These are phyloP conservation scores for Dolichopus griseipennis DNA, from an alignment of 2,888 invertebrate genomes.

Conservation along the genomic window DNA sequence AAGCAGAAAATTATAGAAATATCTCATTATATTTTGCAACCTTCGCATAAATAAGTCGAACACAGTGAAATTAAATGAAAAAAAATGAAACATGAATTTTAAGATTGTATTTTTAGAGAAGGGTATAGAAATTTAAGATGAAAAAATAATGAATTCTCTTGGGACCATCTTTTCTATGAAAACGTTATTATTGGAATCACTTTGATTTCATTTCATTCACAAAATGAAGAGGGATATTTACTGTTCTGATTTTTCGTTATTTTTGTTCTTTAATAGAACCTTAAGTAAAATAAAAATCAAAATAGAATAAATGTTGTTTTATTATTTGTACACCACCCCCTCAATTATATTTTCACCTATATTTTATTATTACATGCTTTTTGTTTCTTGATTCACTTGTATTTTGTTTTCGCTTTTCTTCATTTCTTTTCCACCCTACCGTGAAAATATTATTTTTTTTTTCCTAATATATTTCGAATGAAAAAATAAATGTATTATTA, in stretches of 20 bases:
- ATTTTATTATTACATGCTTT: not conserved
- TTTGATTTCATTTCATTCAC: no score
- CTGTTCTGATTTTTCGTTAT: no score
- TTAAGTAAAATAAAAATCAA: not conserved
- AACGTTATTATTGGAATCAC: no score
- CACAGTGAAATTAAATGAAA: not conserved
- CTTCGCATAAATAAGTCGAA: not conserved
- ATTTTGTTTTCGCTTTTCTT: no score
- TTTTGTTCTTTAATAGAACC: no score
- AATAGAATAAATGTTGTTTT: not conserved
- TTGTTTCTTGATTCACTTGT: not conserved
- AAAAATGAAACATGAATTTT: not conserved
- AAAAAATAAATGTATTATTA: not conserved
- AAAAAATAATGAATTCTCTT: not conserved
- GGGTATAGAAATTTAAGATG: not conserved
- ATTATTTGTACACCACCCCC: no score
- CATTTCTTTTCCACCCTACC: not conserved
- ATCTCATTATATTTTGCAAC: not conserved
- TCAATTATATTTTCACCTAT: not conserved
- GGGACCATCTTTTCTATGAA: not conserved
- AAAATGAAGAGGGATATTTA: no score
- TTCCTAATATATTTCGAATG: not conserved
- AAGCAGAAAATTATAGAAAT: not conserved
- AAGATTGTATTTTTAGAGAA: not conserved
- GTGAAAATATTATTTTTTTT: not conserved